These are phyloP conservation scores for Zaprionus taronus DNA, from an alignment of 1,140 invertebrate genomes.

Conservation along the genomic window DNA sequence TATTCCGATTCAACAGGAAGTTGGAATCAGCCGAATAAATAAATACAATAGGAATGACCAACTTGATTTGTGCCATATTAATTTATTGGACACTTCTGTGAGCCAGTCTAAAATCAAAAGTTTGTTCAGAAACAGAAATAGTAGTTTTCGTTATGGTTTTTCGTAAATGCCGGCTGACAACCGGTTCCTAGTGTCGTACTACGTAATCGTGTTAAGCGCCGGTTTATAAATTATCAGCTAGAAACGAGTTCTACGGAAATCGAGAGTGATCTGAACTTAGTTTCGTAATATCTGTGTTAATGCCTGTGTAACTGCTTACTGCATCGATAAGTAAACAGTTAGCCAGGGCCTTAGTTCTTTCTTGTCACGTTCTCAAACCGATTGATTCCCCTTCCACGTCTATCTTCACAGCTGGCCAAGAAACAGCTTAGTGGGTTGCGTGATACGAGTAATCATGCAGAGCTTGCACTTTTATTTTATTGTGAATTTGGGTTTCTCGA, in stretches of 20 bases:
- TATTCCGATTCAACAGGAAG: slow-evolving; percentile 31
- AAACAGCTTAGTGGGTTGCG: slow-evolving; percentile 33
- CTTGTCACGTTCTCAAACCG: slow-evolving; percentile 38
- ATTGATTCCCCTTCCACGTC: slow-evolving; percentile 34
- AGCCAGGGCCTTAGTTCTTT: slow-evolving; percentile 7
- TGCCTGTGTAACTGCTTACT: slow-evolving; percentile 52
- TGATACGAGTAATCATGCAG: slow-evolving; percentile 50
- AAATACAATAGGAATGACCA: slow-evolving; percentile 31
- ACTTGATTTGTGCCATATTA: slow-evolving; percentile 65
- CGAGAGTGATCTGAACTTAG: slow-evolving; percentile 52
- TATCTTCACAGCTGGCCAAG: slow-evolving; percentile 37
- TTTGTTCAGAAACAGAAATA: slow-evolving; percentile 13
- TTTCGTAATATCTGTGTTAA: slow-evolving; percentile 51
- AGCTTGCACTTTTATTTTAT: slow-evolving; percentile 37
- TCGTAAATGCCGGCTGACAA: slow-evolving; percentile 40
- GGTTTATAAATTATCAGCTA: slow-evolving; percentile 26
- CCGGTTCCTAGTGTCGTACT: slow-evolving; percentile 47
- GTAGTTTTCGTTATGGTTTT: slow-evolving; percentile 11
- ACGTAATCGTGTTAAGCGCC: slow-evolving; percentile 50
- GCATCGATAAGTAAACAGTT: background rate
- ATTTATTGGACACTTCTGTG: slow-evolving; percentile 37
- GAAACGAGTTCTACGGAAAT: slow-evolving; percentile 59
- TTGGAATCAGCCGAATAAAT: slow-evolving; percentile 30
- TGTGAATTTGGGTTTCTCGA: background rate
- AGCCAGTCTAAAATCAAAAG: slow-evolving; percentile 8